Evolutionary conservation across 1,140 invertebrate species (phyloP).

Genomic region (Drosophila chauvacae): DNA sequence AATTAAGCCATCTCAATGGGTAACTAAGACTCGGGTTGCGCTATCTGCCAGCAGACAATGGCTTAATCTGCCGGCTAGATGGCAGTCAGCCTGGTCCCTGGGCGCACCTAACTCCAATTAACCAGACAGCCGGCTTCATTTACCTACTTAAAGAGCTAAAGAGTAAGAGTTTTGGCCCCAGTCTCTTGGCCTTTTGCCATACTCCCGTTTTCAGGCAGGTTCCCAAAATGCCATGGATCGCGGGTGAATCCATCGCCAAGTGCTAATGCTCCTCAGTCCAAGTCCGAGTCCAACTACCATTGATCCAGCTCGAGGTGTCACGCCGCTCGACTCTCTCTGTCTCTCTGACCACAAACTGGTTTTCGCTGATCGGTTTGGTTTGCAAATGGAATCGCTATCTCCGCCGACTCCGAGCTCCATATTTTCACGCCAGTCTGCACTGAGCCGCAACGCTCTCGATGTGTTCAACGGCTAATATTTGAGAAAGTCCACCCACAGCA

Average conservation of each 20-base stretch:
- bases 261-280: conserved; percentile 45
- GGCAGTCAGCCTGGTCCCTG: conserved; percentile 20
- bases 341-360: conserved; percentile 48
- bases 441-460: conserved; percentile 44
- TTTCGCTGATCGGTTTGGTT: conserved; percentile 16
- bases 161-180: conserved; percentile 58
- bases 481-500: conserved; percentile 36
- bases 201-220: conserved; percentile 26
- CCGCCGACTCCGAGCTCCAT: conserved; percentile 5
- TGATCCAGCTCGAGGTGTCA: conserved; percentile 28
- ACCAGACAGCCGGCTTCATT: conserved; percentile 61
- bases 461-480: conserved; percentile 47
- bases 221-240: conserved; percentile 41
- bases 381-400: conserved; percentile 44
- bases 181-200: conserved; percentile 46
- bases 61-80: conserved; percentile 67
- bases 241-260: conserved; percentile 34
- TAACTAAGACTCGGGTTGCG: conserved; percentile 34
- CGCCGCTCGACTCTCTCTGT: conserved; percentile 8
- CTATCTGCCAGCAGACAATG: conserved; percentile 68
- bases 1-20: conserved; percentile 73
- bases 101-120: conserved; percentile 76
- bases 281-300: neutral
- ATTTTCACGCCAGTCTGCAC: conserved; percentile 60
- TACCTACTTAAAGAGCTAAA: conserved; percentile 54